These are phyloP conservation scores for Myxocyprinus asiaticus DNA, from an alignment of 2,113 vertebrate genomes.

Conservation along the genomic window DNA sequence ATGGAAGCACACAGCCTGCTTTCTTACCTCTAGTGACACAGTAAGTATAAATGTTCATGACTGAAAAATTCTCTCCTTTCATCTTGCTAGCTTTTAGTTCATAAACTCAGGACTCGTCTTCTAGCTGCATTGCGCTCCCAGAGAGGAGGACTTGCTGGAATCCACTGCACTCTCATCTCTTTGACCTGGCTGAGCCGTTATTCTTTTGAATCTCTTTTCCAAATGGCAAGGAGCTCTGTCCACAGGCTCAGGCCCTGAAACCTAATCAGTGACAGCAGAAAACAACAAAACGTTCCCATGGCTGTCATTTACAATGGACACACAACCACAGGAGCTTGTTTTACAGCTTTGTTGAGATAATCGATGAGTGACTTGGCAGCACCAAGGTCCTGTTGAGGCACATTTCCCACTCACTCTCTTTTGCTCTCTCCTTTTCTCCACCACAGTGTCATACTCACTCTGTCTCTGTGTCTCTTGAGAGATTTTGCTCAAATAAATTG, in stretches of 20 bases:
- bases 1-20: not conserved
- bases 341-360: slow-evolving; percentile 66
- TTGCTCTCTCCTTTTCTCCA: slow-evolving; percentile 23
- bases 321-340: slow-evolving; percentile 64
- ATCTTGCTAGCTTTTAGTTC: slow-evolving; percentile 51
- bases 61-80: slow-evolving; percentile 54
- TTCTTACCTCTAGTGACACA: slow-evolving; percentile 34
- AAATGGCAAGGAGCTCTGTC: slow-evolving; percentile 33
- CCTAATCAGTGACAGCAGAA: slow-evolving; percentile 62
- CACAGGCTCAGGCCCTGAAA: slow-evolving; percentile 59
- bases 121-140: slow-evolving; percentile 60
- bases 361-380: slow-evolving; percentile 66
- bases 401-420: slow-evolving; percentile 57
- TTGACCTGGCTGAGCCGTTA: slow-evolving; percentile 39
- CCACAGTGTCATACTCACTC: too few relatives aligned
- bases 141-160: slow-evolving; percentile 54
- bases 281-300: slow-evolving; percentile 55
- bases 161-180: slow-evolving; percentile 28
- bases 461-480: slow-evolving; percentile 49
- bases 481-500: slow-evolving; percentile 63
- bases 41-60: slow-evolving; percentile 29
- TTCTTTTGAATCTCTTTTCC: not conserved
- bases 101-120: slow-evolving; percentile 53
- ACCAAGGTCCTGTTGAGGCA: slow-evolving; percentile 58
- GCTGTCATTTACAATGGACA: slow-evolving; percentile 67